Evolutionary conservation across 1,140 invertebrate species (phyloP), one percentile per base, ranked within the genome.

Genomic region (Teleopsis dalmanni): DNA sequence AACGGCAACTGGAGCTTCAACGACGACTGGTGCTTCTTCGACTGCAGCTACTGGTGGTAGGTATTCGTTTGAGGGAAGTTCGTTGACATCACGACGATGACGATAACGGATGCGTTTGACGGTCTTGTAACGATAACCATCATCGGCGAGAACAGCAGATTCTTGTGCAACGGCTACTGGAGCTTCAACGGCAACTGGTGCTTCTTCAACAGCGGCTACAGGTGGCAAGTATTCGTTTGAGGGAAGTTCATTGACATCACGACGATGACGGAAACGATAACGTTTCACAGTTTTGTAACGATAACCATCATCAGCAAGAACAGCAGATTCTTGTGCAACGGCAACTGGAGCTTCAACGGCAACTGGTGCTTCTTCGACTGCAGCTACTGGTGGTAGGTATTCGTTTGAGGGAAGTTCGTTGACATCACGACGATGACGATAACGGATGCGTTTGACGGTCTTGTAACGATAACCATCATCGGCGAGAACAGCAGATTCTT

Each of bases 401-500:
- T 61, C 59, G 51, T 57, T 55, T 35, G 54, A 52, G 3, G 57
- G 53, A 26, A 57, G 42, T 7, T 66, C 57, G 42, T 50, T 61
- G 9, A 60, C 58, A 58, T 57, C 57, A 58, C 57, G 58, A 59
- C 58, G 58, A 29, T 62, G 40, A 40, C 60, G 55, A 47, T 48
- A 27, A 13, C 53, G 49, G 7, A 55, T 35, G 16, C 58, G 55
- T 31, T 48, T 47, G 16, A 55, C 47, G 48, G 57, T 60, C 53
- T 60, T 60, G 55, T 58, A 60, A 38, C 58, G 57, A 46, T 60
- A 58, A n/a, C 58, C 58, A 57, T 58, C 58, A 52, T 36, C 55
- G 41, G 48, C 55, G 6, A 58, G 27, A 58, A 57, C 50, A 60
- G 47, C 35, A 19, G 58, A 59, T 1, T 58, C 59, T 21, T 47